Evolutionary conservation across 2,888 invertebrate genomes (phyloP), one percentile per base, ranked within the genome.

Genomic region (Leptinotarsa juncta): DNA sequence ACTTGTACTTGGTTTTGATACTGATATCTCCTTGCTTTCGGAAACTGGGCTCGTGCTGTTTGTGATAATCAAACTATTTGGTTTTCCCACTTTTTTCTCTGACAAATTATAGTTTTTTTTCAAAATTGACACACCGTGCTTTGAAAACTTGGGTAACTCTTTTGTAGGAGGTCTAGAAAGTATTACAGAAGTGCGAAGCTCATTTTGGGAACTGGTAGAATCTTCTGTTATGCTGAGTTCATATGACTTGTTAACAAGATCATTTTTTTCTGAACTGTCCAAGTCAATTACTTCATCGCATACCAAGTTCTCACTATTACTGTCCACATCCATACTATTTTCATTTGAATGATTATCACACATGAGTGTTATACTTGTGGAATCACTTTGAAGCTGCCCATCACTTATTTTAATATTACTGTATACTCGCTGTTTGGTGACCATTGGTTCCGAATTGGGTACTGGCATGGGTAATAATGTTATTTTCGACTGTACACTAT

Each of bases 351-450:
- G 70, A 68, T 71, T 75, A 66, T 77, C 91, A 80, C 90, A 88
- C 89, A 91, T 90, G 71, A 92, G 91, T 72, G 92, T 92, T 65
- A 92, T 91, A 66, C 73, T 71, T 18, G 51, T 53, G 16, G 77
- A 72, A 18, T 81, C 77, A 68, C 78, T 83, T 78, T 79, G 78
- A n/a, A 80, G 60, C 71, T 82, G 80, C 90, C 83, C 82, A 75
- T 83, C 93, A 26, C 91, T 90, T 83, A 93, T 92, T 88, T 93
- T 93, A 75, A 93, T 88, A 85, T 93, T 93, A 53, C 68, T 73
- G 75, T 92, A 91, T 80, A 92, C 90, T 67, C 91, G 91, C 12
- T 91, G 90, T 83, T 82, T 91, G 90, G 15, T 74, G 18, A 73
- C 50, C 50, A 71, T 70, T 57, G 77, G 68, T 42, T 81, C 78